Evolutionary conservation across 2,113 vertebrate species (phyloP), one percentile per base, ranked within the genome.

Genomic region (Onychostruthus taczanowskii): DNA sequence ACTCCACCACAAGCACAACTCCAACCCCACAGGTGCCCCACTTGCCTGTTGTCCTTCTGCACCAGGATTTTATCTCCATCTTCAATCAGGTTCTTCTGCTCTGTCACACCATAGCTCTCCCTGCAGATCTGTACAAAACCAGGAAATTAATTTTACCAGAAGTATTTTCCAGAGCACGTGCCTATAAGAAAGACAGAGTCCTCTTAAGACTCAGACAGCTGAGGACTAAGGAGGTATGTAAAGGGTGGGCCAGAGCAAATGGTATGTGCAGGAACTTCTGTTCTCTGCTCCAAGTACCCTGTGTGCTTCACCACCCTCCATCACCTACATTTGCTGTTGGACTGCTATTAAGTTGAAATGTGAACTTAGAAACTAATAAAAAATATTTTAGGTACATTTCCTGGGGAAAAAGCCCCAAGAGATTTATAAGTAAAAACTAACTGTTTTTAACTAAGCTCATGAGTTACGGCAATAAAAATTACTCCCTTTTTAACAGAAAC

Each of bases 101-200:
- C 99, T 5, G 98, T 97, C 88, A 99, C 97, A 19, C 99, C 99
- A 20, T 99, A 99, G 97, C 99, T 99, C 94, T 99, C 99, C 85
- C 99, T 98, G 93, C 98, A 99, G 91, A 99, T 99, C 99, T 99
- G 74, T 21, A 73, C 24, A 91, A 93, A 95, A 93, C 2, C 9
- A 95, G n/a, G 86, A 64, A 39, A 56, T 15, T 30, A 0, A 30
- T 62, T 91, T 87, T 35, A 81, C 41, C 90, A 93, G 39, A 85
- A 92, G 26, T 37, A 35, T 39, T 79, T 75, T n/a, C 44, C 55
- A 78, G 44, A 13, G 35, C 31, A 49, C 3, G 15, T 2, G 13
- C 22, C 55, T 47, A 22, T 22, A 89, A 80, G 62, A 58, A 62
- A 82, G 26, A 61, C 13, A 46, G n/a, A 43, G 49, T n/a, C 59